These are phyloP conservation scores for Pinctada fucata DNA, from an alignment of 2,888 invertebrate species.

Conservation along the genomic window DNA sequence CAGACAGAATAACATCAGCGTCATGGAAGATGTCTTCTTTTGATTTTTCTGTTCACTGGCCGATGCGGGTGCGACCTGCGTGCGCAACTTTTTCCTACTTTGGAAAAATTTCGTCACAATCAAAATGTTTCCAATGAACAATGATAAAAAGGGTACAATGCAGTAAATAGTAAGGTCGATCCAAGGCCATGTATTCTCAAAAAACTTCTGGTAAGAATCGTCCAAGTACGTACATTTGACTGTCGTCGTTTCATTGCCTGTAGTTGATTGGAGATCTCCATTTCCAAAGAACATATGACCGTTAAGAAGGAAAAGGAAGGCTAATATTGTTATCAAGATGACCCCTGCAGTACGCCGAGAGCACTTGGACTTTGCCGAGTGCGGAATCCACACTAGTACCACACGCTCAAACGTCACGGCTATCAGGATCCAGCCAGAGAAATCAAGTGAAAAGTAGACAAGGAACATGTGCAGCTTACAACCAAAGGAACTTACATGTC, in stretches of 20 bases:
- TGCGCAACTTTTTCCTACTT: constrained; percentile 43
- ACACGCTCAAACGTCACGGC: constrained; percentile 69
- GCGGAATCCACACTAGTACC: constrained; percentile 63
- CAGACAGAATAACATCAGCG: constrained; percentile 57
- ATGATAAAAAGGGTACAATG: constrained; percentile 60
- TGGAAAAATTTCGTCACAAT: constrained; percentile 57
- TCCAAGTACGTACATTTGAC: constrained; percentile 43
- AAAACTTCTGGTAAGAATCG: constrained; percentile 47
- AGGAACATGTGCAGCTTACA: constrained; percentile 64
- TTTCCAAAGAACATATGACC: constrained; percentile 58
- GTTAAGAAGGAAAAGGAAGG: constrained; percentile 53
- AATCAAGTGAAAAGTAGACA: constrained; percentile 63
- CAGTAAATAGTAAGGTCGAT: constrained; percentile 65
- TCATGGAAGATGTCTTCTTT: constrained; percentile 57
- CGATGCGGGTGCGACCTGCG: constrained; percentile 22
- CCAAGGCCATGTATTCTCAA: constrained; percentile 60
- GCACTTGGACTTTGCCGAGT: constrained; percentile 54
- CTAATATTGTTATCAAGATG: constrained; percentile 40
- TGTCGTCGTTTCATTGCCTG: constrained; percentile 7
- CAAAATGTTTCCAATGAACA: constrained; percentile 61
- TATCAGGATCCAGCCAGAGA: constrained; percentile 69
- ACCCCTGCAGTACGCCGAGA: constrained; percentile 46
- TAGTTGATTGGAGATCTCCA: constrained; percentile 29
- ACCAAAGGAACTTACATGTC: constrained; percentile 39
- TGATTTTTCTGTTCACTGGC: not conserved